Percentiles rank a stretch among this genome's conserved stretches.
These are phyloP conservation scores for Notothenia coriiceps DNA, from an alignment of 2,113 vertebrate species.

Conservation along the genomic window DNA sequence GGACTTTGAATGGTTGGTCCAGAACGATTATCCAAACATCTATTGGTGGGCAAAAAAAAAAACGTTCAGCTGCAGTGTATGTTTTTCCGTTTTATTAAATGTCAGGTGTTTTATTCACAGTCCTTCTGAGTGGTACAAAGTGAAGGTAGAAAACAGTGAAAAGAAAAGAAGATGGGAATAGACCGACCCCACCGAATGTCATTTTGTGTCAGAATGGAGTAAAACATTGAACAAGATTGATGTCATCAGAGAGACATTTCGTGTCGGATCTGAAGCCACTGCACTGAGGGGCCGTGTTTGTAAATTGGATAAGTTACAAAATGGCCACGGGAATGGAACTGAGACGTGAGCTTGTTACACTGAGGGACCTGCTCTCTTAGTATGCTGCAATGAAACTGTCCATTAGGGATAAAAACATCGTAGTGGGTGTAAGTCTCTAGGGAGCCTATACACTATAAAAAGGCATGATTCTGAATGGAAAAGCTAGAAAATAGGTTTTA, in stretches of 20 bases:
- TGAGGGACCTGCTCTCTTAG: conserved; percentile 1
- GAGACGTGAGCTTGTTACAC: conserved; percentile 21
- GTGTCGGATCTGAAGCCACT: conserved; percentile 33
- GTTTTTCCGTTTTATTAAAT: no score
- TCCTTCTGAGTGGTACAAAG: conserved; percentile 10
- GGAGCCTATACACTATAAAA: conserved; percentile 16
- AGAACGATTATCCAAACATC: background rate
- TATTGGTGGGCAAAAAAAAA: no score
- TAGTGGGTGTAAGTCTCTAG: background rate
- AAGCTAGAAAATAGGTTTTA: background rate
- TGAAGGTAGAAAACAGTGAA: background rate
- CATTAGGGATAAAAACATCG: background rate
- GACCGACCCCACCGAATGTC: conserved; percentile 33
- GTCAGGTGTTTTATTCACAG: no score
- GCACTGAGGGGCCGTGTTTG: conserved; percentile 19
- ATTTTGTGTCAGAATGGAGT: conserved; percentile 42
- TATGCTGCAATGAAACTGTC: conserved; percentile 24
- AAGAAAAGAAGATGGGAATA: conserved; percentile 20
- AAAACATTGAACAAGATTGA: conserved; percentile 41
- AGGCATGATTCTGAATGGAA: conserved; percentile 13
- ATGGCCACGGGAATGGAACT: conserved; percentile 37
- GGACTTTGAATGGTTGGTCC: background rate
- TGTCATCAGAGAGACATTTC: conserved; percentile 37
- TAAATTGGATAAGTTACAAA: conserved; percentile 52
- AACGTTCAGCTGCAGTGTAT: no score